These are phyloP conservation scores for Burhinus bistriatus DNA, from an alignment of 2,113 vertebrate genomes.

Conservation along the genomic window DNA sequence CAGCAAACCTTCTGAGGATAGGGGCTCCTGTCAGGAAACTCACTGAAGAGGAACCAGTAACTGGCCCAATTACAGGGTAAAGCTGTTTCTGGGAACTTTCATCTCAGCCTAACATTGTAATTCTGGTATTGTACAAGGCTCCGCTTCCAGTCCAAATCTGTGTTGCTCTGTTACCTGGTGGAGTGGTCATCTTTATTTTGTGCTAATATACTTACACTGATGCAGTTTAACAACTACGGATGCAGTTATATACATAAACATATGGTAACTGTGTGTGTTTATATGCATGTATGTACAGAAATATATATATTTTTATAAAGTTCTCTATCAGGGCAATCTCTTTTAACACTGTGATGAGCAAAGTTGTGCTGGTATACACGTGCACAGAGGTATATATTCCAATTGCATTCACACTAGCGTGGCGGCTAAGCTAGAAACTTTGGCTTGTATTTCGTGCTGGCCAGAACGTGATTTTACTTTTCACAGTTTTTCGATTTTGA, in stretches of 20 bases:
- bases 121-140: neutral
- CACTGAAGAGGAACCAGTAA: constrained; percentile 47
- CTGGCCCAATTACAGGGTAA: constrained; percentile 48
- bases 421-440: neutral
- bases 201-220: neutral
- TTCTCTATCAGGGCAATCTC: neutral
- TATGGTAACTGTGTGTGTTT: neutral
- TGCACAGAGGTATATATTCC: neutral
- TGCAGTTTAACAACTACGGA: neutral
- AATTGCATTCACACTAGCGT: neutral
- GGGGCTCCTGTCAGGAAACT: constrained; percentile 40
- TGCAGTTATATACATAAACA: rapidly evolving
- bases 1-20: constrained; percentile 35
- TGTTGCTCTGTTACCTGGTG: neutral
- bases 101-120: constrained; percentile 1
- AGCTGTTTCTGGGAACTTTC: constrained; percentile 37
- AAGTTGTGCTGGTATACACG: neutral
- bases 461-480: neutral
- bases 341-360: neutral
- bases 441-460: neutral
- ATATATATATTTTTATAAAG: neutral
- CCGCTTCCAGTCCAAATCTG: rapidly evolving
- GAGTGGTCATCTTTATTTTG: neutral
- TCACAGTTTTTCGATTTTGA: neutral
- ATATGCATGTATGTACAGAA: neutral